Evolutionary conservation across 1,140 invertebrate species (phyloP).

Genomic region (Cotesia vestalis): DNA sequence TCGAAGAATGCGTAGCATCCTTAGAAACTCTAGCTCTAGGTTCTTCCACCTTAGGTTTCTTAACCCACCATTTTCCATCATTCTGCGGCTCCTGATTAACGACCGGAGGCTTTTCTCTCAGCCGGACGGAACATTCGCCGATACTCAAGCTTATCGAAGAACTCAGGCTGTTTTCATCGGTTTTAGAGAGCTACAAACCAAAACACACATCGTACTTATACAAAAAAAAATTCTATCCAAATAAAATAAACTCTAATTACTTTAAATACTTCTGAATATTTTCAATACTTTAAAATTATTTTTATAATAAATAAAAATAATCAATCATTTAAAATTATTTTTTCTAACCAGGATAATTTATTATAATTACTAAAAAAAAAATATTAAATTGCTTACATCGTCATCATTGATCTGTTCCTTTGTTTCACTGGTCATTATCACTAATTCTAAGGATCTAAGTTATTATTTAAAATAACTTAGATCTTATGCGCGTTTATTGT

Average conservation of each 20-base stretch:
- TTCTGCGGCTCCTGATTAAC: not conserved
- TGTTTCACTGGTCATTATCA: too few species aligned
- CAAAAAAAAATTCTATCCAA: too few species aligned
- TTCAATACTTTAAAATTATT: too few species aligned
- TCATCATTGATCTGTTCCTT: too few species aligned
- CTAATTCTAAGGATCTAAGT: too few species aligned
- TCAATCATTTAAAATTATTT: too few species aligned
- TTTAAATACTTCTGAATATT: too few species aligned
- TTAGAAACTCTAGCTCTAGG: conserved; percentile 44
- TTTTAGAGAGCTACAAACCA: conserved; percentile 42
- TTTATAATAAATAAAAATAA: too few species aligned
- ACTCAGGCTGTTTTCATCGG: conserved; percentile 49
- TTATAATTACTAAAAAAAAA: not conserved
- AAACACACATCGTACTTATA: too few species aligned
- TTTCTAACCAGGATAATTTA: too few species aligned
- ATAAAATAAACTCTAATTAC: too few species aligned
- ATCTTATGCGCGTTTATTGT: not conserved
- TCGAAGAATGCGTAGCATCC: conserved; percentile 57
- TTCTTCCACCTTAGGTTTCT: conserved; percentile 43
- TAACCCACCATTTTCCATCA: conserved; percentile 57
- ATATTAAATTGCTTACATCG: not conserved
- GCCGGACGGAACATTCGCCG: conserved; percentile 51
- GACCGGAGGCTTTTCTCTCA: conserved; percentile 46
- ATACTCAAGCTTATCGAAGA: conserved; percentile 54
- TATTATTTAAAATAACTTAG: not conserved